A percentile compares a stretch with the other conserved stretches of the same genome.
These are phyloP conservation scores for Keiferia lycopersicella DNA, from an alignment of 2,888 invertebrate genomes.

Conservation along the genomic window DNA sequence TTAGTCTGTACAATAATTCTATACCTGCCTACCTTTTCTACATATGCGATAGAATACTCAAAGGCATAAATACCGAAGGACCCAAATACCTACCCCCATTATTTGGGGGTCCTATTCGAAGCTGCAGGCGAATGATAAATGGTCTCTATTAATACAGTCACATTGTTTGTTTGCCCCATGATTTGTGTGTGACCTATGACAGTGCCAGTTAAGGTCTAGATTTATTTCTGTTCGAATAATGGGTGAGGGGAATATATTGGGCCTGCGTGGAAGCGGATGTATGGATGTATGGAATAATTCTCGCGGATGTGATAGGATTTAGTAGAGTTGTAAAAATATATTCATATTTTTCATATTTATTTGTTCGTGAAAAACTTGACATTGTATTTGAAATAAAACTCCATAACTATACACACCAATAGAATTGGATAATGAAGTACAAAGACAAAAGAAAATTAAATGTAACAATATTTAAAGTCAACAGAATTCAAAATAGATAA, in stretches of 20 bases:
- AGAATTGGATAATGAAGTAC: no score
- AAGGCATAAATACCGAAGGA: conserved; percentile 11
- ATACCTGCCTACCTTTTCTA: no score
- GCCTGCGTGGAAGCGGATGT: background rate
- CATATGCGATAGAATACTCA: no score
- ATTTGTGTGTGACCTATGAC: conserved; percentile 24
- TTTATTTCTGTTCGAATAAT: conserved; percentile 14
- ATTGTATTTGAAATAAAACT: no score
- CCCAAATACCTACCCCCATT: conserved; percentile 16
- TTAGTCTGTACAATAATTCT: no score
- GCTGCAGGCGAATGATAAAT: conserved; percentile 21
- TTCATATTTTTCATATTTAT: no score
- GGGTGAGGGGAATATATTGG: conserved; percentile 4
- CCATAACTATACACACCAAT: no score
- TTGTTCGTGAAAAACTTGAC: no score
- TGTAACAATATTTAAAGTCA: no score
- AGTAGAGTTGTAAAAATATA: no score
- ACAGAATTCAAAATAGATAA: no score
- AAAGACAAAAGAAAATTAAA: no score
- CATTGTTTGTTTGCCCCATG: conserved; percentile 21
- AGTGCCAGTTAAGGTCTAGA: conserved; percentile 24
- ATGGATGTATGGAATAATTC: background rate
- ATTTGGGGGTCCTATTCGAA: conserved; percentile 8
- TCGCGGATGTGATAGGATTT: background rate
- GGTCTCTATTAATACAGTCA: conserved; percentile 22